Base-by-base conservation (phyloP, 2,113 vertebrate genomes). In the Aspidoscelis tigris region DNA sequence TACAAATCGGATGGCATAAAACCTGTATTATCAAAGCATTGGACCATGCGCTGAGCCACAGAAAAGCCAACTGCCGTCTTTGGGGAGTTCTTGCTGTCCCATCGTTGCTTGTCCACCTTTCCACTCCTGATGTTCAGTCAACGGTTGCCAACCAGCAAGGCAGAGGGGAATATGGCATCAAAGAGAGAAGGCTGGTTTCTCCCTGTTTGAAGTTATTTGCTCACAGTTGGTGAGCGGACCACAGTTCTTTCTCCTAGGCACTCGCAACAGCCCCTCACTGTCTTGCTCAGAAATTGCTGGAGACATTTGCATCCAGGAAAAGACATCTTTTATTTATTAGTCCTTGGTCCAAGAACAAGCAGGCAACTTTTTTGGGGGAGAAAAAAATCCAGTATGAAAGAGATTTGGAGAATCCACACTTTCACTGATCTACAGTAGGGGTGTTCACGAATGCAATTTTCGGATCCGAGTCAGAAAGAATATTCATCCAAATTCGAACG, bases 281-380 rank as follows among this genome's bases (percentile, higher is more conserved):
- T 89, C 78, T 92, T 83, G 83, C 88, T 92, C 91, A 86, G 91
- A 93, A 95, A 93, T 91, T 89, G 92, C 81, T 66, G 88, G 91
- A 93, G 86, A 91, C 90, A 88, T 90, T 81, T 76, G 55, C 26
- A 53, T 44, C 44, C 78, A 70, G 16, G 14, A 66, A 20, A 89
- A 89, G 92, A 92, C 92, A 96, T 96, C 94, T 96, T 96, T 96
- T 96, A 96, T 96, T 95, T 95, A 97, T 96, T 70, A 92, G 33
- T 92, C 93, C 90, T 90, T 89, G 88, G 88, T 77, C 86, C 43
- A 44, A 84, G 78, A n/a, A 92, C 33, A 20, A 41, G 20, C 33
- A 43, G 39, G 6, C 39, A 72, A 3, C 8, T 71, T 71, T 6
- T 12, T 50, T 1, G 47, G 47, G 47, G 47, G 47, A 33, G 33